phyloP scores from a whole-genome alignment of 2,113 vertebrate species.

The Urocynchramus pylzowi region DNA sequence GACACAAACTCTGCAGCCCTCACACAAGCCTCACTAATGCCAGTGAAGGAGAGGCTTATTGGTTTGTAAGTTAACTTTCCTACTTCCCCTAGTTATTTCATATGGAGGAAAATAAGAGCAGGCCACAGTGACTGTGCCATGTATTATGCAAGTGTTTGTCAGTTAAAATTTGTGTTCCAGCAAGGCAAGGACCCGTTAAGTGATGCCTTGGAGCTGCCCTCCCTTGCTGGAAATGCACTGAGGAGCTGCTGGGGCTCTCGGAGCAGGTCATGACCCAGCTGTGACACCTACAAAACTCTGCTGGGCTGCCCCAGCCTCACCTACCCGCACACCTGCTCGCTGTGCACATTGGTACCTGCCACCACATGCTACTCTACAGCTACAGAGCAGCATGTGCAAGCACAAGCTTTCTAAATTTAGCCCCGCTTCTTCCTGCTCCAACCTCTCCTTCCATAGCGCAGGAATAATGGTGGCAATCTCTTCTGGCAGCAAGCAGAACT shows the following conservation, averaged over 20 bases:
- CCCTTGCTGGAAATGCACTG: fast-evolving
- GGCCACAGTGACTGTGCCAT: neutral
- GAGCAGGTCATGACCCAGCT: neutral
- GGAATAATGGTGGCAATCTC: conserved; percentile 9
- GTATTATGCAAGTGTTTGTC: conserved; percentile 31
- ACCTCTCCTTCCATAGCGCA: neutral
- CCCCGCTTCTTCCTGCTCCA: neutral
- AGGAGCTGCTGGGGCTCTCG: neutral
- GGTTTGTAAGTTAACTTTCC: neutral
- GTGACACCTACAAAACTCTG: neutral
- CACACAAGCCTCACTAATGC: fast-evolving
- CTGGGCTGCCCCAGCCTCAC: neutral
- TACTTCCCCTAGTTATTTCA: neutral
- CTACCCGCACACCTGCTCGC: fast-evolving
- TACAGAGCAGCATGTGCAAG: neutral
- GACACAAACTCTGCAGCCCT: neutral
- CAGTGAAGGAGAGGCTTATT: neutral
- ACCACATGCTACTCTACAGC: fast-evolving
- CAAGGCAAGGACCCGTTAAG: conserved; percentile 11
- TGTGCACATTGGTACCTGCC: neutral
- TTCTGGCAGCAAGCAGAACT: conserved; percentile 33
- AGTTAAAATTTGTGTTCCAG: conserved; percentile 45
- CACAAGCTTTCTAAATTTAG: neutral
- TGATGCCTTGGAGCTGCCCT: neutral
- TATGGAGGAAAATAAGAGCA: neutral